Percentiles rank a stretch among this genome's conserved stretches.
These are phyloP conservation scores for Scelioninae gen. 2 DNA, from an alignment of 2,888 invertebrate genomes.

Conservation along the genomic window DNA sequence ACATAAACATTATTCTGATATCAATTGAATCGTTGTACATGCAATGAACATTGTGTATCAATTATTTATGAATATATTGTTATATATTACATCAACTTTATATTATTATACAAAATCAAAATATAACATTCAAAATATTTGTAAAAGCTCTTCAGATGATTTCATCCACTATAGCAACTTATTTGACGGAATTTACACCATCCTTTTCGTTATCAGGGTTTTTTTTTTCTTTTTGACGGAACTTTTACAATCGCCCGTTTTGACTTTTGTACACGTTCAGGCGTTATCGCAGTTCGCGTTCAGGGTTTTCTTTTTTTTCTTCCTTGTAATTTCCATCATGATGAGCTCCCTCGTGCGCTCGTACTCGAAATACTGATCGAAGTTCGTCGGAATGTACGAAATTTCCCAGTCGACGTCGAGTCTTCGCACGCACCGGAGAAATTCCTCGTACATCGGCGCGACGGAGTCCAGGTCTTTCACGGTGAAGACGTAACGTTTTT, in stretches of 20 bases:
- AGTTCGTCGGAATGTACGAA: slow-evolving; percentile 81
- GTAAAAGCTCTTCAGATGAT: too few species aligned
- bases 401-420: slow-evolving; percentile 78
- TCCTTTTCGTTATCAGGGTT: too few species aligned
- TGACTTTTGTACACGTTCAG: slow-evolving; percentile 1
- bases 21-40: too few species aligned
- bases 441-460: slow-evolving; percentile 93
- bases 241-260: too few species aligned
- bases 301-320: slow-evolving; percentile 67
- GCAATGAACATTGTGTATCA: too few species aligned
- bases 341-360: slow-evolving; percentile 87
- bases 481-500: slow-evolving; percentile 92
- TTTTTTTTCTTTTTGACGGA: background rate
- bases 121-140: too few species aligned
- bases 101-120: too few species aligned
- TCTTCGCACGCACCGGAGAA: slow-evolving; percentile 79
- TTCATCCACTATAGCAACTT: too few species aligned
- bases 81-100: too few species aligned
- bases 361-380: slow-evolving; percentile 89
- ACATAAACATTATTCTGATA: too few species aligned
- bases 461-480: slow-evolving; percentile 86
- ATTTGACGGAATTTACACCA: too few species aligned
- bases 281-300: slow-evolving; percentile 30
- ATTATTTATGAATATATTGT: too few species aligned
- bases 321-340: slow-evolving; percentile 85